Evolutionary conservation across 2,797 vertebrate species (phyloP).

Genomic region (Orestias chungarensis): DNA sequence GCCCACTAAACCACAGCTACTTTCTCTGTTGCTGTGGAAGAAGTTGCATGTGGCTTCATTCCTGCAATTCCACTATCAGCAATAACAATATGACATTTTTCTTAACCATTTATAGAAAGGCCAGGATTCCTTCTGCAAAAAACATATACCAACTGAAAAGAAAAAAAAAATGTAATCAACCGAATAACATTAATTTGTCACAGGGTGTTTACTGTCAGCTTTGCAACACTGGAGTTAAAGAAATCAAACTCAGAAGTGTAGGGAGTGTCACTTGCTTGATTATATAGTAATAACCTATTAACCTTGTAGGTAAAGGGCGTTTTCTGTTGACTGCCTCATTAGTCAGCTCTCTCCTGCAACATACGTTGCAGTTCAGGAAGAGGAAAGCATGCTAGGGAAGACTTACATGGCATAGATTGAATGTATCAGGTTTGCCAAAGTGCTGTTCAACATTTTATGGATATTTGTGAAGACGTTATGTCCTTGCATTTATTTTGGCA

Average conservation of each 20-base stretch:
- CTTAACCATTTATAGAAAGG: no score
- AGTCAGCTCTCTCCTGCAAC: conserved; percentile 54
- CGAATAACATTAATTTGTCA: conserved; percentile 38
- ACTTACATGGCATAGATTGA: conserved; percentile 34
- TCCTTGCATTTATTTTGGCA: not conserved
- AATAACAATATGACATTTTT: not conserved
- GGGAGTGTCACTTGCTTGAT: conserved; percentile 60
- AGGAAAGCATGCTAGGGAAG: conserved; percentile 29
- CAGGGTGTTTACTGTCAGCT: conserved; percentile 52
- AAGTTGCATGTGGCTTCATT: not conserved
- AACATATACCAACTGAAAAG: not conserved
- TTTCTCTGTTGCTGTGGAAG: not conserved
- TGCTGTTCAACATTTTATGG: not conserved
- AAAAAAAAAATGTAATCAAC: conserved; percentile 3
- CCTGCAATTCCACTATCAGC: not conserved
- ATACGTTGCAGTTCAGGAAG: conserved; percentile 48
- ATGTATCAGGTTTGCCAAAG: conserved; percentile 18
- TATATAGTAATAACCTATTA: conserved; percentile 77
- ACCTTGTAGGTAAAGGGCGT: conserved; percentile 73
- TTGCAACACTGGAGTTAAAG: conserved; percentile 32
- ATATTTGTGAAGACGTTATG: conserved; percentile 10
- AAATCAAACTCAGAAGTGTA: conserved; percentile 29
- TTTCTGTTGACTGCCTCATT: conserved; percentile 72
- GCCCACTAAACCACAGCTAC: not conserved
- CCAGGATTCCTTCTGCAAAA: no score